Base-by-base conservation (phyloP, 2,113 vertebrate species). In the Manacus vitellinus region DNA sequence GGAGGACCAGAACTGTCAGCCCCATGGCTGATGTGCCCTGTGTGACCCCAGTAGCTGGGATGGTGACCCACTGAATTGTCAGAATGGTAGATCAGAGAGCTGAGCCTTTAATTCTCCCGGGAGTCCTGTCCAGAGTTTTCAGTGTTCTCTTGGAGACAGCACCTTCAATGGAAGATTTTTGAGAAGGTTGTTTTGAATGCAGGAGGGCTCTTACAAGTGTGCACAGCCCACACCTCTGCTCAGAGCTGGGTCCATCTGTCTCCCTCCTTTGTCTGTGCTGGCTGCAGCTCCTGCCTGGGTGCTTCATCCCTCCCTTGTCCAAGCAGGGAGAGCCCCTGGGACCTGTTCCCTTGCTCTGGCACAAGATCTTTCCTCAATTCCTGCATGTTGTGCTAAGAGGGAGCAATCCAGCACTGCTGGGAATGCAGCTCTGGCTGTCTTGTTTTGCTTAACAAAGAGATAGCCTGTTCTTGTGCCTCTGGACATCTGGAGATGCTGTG, bases 371-470 rank as follows among this genome's bases (percentile, higher is more conserved):
- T 67, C 35, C 52, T 71, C 22, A 12, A 3, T 85, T 77, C 24
- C 65, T 88, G 56, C 0, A 0, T 5, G 37, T 41, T 47, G 46
- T 14, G 18, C 51, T 47, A 30, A 67, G 46, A 37, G 22, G 21
- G 28, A 76, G 14, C 68, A 41, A 51, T 15, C 35, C 23, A 43
- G 31, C 37, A 22, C 22, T 49, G 31, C 77, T 33, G 35, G 59
- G 35, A 81, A 47, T 47, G 77, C 39, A 41, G 46, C 55, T 44
- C 47, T 46, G 47, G 35, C 0, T 58, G 77, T 22, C 73, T 74
- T 2, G 8, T n/a, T 23, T 43, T 43, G 11, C 27, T 21, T 2
- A 14, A 14, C 2, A 1, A 46, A 9, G 37, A 4, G 13, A 46
- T 12, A 76, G 28, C 43, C 37, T 35, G n/a, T 20, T 71, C 18